Conservation (phyloP, 2,888 invertebrate genomes). For the Phyto melanocephala region DNA sequence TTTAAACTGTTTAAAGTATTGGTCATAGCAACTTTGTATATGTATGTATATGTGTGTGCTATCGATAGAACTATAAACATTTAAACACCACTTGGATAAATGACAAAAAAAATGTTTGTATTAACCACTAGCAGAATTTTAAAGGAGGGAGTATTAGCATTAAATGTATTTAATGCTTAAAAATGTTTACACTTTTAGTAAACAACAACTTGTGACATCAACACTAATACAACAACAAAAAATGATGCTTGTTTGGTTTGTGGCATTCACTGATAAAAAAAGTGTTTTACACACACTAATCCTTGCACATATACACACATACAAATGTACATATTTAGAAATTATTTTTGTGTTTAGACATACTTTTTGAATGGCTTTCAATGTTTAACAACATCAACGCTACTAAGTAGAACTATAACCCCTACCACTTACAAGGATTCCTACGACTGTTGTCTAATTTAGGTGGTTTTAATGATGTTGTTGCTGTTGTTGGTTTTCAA, state of each 20-base stretch:
- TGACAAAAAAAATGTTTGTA: neutral
- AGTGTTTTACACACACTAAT: neutral
- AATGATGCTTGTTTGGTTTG: slow-evolving; percentile 47
- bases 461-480: neutral
- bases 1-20: neutral
- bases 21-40: neutral
- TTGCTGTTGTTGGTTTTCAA: neutral
- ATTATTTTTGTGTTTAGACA: slow-evolving; percentile 13
- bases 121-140: neutral
- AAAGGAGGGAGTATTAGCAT: neutral
- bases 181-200: neutral
- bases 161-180: neutral
- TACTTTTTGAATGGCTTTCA: slow-evolving; percentile 25
- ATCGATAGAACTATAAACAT: neutral
- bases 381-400: neutral
- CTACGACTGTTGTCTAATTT: neutral
- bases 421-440: neutral
- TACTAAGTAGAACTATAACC: neutral
- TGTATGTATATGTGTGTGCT: neutral
- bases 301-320: neutral
- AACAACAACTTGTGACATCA: neutral
- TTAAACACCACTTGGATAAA: neutral
- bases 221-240: neutral
- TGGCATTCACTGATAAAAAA: slow-evolving; percentile 32
- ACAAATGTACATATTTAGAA: slow-evolving; percentile 1